phyloP scores from a whole-genome alignment of 2,888 invertebrate species.

The Drosophila fulvimacula region DNA sequence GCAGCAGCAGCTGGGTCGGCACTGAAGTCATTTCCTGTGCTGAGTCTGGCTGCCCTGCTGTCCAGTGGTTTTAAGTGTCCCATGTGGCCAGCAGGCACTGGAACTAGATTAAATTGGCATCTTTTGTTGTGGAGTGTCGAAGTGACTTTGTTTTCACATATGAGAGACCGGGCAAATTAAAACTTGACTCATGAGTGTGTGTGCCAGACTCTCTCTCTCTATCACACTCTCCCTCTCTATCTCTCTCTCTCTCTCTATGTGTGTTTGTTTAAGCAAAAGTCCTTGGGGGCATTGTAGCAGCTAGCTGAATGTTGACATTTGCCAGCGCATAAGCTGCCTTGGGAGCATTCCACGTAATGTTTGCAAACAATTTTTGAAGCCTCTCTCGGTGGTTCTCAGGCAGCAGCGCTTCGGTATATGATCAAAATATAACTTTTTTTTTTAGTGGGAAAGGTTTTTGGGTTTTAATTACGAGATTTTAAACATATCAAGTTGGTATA shows the following conservation, averaged over 20 bases:
- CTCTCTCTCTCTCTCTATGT: neutral
- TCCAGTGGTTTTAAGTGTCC: constrained; percentile 65
- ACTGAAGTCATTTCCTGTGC: constrained; percentile 78
- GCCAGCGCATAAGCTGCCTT: constrained; percentile 25
- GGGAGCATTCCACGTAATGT: constrained; percentile 22
- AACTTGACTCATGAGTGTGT: constrained; percentile 57
- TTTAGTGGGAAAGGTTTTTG: neutral
- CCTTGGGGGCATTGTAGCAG: constrained; percentile 41
- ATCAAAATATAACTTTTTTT: neutral
- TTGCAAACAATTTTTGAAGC: constrained; percentile 25
- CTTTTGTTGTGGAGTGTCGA: constrained; percentile 75
- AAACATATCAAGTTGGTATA: neutral
- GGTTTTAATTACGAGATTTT: neutral
- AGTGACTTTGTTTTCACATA: constrained; percentile 77
- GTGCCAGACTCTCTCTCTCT: neutral
- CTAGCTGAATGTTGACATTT: constrained; percentile 32
- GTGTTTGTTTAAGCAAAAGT: constrained; percentile 37
- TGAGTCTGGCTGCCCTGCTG: constrained; percentile 31
- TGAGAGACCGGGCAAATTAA: constrained; percentile 72
- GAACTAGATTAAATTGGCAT: constrained; percentile 84
- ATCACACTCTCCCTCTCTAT: neutral
- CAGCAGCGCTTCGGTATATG: neutral
- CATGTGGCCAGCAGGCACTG: constrained; percentile 82
- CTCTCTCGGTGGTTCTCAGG: constrained; percentile 13
- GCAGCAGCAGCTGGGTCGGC: constrained; percentile 50